Conservation (phyloP, 2,797 vertebrate genomes). For the Limnodromus scolopaceus region DNA sequence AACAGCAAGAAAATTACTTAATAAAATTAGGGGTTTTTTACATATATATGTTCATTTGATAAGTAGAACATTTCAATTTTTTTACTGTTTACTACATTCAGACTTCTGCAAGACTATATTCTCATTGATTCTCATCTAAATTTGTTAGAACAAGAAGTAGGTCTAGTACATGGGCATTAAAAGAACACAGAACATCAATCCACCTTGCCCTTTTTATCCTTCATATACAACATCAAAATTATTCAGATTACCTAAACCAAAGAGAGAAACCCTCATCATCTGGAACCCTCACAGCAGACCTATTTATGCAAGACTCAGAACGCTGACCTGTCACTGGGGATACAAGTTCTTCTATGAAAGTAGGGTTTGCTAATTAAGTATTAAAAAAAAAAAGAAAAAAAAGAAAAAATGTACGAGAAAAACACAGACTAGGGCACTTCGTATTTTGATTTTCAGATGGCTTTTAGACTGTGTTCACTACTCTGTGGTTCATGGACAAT, state of each 20-base stretch:
- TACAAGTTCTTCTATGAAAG: background rate
- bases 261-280: background rate
- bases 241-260: background rate
- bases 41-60: background rate
- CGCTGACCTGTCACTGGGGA: background rate
- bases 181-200: background rate
- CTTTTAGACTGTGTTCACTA: background rate
- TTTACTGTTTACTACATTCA: background rate
- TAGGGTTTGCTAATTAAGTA: background rate
- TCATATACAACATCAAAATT: background rate
- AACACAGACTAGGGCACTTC: background rate
- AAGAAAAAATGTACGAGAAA: background rate
- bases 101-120: background rate
- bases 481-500: background rate
- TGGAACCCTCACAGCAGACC: background rate
- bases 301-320: background rate
- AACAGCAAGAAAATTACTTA: background rate
- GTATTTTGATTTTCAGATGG: background rate
- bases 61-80: background rate
- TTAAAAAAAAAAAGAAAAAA: background rate
- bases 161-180: background rate
- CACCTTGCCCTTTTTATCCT: background rate
- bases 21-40: background rate
- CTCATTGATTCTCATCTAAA: background rate
- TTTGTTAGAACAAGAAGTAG: background rate